phyloP scores from a whole-genome alignment of 2,113 vertebrate genomes.

The Cromileptes altivelis region DNA sequence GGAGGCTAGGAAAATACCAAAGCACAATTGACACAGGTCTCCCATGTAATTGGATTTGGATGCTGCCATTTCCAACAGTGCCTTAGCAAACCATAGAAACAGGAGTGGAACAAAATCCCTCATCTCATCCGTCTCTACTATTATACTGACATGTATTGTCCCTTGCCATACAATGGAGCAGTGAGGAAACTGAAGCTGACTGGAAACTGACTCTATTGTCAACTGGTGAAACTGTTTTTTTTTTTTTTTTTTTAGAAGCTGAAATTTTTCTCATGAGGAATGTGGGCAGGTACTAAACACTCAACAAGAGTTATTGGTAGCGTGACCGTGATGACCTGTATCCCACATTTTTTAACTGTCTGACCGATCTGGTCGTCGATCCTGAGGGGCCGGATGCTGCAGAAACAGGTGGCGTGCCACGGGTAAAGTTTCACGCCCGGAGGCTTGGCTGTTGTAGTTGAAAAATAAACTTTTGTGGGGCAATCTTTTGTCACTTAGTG shows the following conservation, averaged over 20 bases:
- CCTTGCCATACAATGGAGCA: conserved; percentile 38
- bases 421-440: conserved; percentile 49
- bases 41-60: conserved; percentile 68
- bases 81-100: conserved; percentile 32
- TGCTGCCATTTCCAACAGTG: conserved; percentile 31
- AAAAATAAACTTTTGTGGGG: conserved; percentile 40
- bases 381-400: neutral
- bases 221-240: conserved; percentile 11
- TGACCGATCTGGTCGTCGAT: neutral
- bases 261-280: conserved; percentile 42
- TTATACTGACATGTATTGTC: conserved; percentile 65
- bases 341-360: conserved; percentile 8
- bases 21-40: conserved; percentile 39
- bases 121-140: conserved; percentile 18
- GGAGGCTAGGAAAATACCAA: conserved; percentile 44
- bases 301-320: conserved; percentile 27
- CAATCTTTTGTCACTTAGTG: conserved; percentile 44
- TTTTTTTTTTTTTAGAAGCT: conserved; percentile 17
- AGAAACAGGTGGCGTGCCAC: conserved; percentile 38
- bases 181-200: conserved; percentile 61
- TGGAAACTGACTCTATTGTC: conserved; percentile 60
- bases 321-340: conserved; percentile 22
- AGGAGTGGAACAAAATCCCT: conserved; percentile 50
- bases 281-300: conserved; percentile 39
- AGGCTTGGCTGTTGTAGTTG: conserved; percentile 15